Conservation (phyloP, 2,113 vertebrate species). For the Clarias gariepinus region DNA sequence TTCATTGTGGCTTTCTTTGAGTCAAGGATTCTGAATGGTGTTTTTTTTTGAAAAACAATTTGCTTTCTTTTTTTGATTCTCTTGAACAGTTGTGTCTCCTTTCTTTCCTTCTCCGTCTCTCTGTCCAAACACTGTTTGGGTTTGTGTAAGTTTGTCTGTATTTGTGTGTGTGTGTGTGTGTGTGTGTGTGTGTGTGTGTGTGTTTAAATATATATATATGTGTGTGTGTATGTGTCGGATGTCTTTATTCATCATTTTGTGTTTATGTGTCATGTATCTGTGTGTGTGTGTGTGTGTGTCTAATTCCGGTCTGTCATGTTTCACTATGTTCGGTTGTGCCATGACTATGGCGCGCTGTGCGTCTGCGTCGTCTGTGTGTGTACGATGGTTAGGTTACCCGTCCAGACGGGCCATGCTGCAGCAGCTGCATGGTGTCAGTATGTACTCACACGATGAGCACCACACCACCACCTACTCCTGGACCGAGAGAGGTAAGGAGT, state of each 20-base stretch:
- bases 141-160: constrained; percentile 33
- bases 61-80: constrained; percentile 18
- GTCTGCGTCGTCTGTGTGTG: constrained; percentile 58
- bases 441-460: constrained; percentile 81
- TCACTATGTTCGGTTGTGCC: constrained; percentile 16
- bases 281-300: not conserved
- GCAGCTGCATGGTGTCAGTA: constrained; percentile 83
- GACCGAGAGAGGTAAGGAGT: constrained; percentile 81
- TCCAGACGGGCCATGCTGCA: constrained; percentile 86
- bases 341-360: constrained; percentile 30
- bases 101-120: constrained; percentile 60
- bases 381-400: constrained; percentile 75
- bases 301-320: constrained; percentile 9
- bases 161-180: not conserved
- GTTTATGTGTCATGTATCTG: not conserved
- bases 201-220: constrained; percentile 10
- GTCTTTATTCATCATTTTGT: not conserved
- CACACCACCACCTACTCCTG: constrained; percentile 71
- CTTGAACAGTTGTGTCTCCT: constrained; percentile 59
- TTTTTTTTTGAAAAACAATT: not conserved
- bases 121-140: constrained; percentile 57
- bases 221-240: constrained; percentile 4
- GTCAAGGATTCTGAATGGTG: not conserved
- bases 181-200: constrained; percentile 11
- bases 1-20: not conserved